Base-by-base conservation (phyloP, 2,888 invertebrate species). In the Phyllotreta cruciferae region DNA sequence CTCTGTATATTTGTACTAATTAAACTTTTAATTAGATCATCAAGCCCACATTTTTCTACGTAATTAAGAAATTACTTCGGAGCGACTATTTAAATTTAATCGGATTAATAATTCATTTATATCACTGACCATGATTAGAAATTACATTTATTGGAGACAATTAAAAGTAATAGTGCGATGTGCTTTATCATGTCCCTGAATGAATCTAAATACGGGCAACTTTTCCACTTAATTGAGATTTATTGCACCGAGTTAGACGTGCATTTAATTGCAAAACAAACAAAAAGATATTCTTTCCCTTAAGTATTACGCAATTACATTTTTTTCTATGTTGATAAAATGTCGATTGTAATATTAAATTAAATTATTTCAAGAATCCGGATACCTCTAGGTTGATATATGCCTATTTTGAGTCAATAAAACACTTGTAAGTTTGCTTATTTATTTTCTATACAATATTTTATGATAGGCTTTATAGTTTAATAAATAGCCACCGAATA, bases 171-270 rank as follows among this genome's bases (percentile, higher is more conserved):
- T 66, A 56, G 56, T 54, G 44, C 58, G 62, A 66, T 63, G 63
- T 61, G 63, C 63, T 50, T 50, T 61, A 62, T 66, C 64, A 68
- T 61, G 64, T 50, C 63, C 24, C 36, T 62, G 56, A 61, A 61
- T 60, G n/a, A 65, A 67, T 67, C 65, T 58, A 63, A 63, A 67
- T 63, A 64, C 67, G 67, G 67, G 67, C 49, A 60, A 60, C 56
- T 41, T 62, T 44, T 36, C 10, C 41, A 54, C 24, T 52, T 66
- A 63, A 67, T 64, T 62, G 57, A 63, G 65, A 66, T 66, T 64
- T 62, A 66, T 64, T 58, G 47, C 55, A 37, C 11, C 45, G 47
- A 39, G 42, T 6, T 42, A n/a, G 35, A 39, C 24, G 24, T 35
- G 50, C 41, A 37, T 38, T 47, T 56, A 45, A 47, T 47, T 38